Evolutionary conservation across 2,888 invertebrate genomes (phyloP), one percentile per base, ranked within the genome.

Genomic region (Oithona nana): DNA sequence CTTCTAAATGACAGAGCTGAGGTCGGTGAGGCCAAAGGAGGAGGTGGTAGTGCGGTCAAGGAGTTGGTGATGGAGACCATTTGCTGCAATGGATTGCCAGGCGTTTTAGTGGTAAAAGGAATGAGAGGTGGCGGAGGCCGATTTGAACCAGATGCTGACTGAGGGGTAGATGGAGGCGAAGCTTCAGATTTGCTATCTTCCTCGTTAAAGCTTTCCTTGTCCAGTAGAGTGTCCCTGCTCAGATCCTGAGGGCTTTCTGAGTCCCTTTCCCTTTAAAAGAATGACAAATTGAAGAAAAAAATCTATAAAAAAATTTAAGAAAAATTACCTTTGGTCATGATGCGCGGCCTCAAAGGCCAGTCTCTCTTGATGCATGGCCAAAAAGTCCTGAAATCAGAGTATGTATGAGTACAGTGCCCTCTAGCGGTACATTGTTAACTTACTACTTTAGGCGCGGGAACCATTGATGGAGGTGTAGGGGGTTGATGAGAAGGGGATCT

Each of bases 41-140:
- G 55, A 30, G 63, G 31, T 22, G 65, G 51, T 49, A 65, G 62
- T 22, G 89, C 88, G 71, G 94, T 90, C 68, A 95, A 79, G 66
- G 93, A 93, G 74, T 95, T 95, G 56, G 95, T 95, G 69, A 95
- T 95, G 67, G 92, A 93, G 65, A 94, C 94, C 94, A 95, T 95
- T 71, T 94, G 79, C 74, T 95, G 95, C 60, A 95, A 76, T 0
- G 95, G 95, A 39, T 39, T 39, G 6, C 8, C 16, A 11, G 39
- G 39, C 16, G 39, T 39, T 6, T 39, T 39, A 16, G 39, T 6
- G 6, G 39, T 11, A 39, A 39, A 39, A 11, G 39, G 39, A 39
- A 39, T 39, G 6, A 39, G 39, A 39, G 39, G 39, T 39, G 39
- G 39, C 16, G 39, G 39, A 39, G 39, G 39, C 39, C 39, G 39